phyloP scores from a whole-genome alignment of 2,797 vertebrate species.

The Pangasius djambal region DNA sequence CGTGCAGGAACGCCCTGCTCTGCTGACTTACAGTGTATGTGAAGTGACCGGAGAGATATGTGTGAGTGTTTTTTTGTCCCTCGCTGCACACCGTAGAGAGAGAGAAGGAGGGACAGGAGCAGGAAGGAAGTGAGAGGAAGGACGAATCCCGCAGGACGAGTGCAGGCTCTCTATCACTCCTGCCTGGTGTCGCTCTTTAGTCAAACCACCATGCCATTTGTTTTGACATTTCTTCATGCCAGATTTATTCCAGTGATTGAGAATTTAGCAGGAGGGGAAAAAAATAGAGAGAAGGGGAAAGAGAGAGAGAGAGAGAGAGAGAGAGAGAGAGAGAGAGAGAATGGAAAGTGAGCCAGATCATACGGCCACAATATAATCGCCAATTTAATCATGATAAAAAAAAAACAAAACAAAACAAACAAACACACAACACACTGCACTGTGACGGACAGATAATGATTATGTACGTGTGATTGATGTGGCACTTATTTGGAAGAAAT shows the following conservation, averaged over 20 bases:
- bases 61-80: slow-evolving; percentile 30
- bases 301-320: not conserved
- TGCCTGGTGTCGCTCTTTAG: slow-evolving; percentile 32
- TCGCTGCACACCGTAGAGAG: slow-evolving; percentile 24
- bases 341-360: not conserved
- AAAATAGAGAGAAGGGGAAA: not conserved
- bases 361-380: not conserved
- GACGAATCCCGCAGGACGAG: slow-evolving; percentile 36
- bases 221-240: slow-evolving; percentile 52
- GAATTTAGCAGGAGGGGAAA: not conserved
- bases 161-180: slow-evolving; percentile 22
- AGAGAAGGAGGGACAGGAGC: not conserved
- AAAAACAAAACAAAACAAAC: not conserved
- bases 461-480: slow-evolving; percentile 40
- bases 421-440: not conserved
- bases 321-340: not conserved
- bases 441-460: not conserved
- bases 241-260: slow-evolving; percentile 49
- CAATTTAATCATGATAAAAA: slow-evolving; percentile 6
- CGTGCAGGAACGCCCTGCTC: slow-evolving; percentile 36
- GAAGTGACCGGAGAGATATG: slow-evolving; percentile 23
- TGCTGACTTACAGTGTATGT: slow-evolving; percentile 38
- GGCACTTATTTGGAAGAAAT: slow-evolving; percentile 17
- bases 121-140: slow-evolving; percentile 33
- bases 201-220: slow-evolving; percentile 50